Percentiles rank a stretch among this genome's conserved stretches.
These are phyloP conservation scores for Leptinotarsa haldemani DNA, from an alignment of 2,888 invertebrate species.

Conservation along the genomic window DNA sequence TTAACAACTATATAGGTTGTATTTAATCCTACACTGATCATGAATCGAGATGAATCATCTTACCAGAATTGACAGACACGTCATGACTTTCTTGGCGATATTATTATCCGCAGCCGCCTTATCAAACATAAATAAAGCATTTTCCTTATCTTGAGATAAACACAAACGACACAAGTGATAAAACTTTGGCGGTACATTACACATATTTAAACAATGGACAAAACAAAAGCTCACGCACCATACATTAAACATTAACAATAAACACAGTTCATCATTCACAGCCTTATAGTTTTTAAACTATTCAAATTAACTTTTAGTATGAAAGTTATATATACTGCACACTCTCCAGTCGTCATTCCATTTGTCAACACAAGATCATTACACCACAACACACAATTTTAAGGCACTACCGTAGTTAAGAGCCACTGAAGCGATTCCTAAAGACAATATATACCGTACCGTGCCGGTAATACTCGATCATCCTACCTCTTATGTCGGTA, in stretches of 20 bases:
- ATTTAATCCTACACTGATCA: conserved; percentile 9
- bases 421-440: not conserved
- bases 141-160: conserved; percentile 77
- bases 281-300: conserved; percentile 56
- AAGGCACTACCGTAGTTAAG: conserved; percentile 66
- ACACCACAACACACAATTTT: conserved; percentile 47
- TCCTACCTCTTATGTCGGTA: not conserved
- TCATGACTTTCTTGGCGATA: conserved; percentile 75
- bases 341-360: conserved; percentile 58
- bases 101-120: conserved; percentile 76
- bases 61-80: conserved; percentile 85
- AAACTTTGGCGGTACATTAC: conserved; percentile 89
- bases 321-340: conserved; percentile 54
- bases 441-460: not conserved
- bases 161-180: conserved; percentile 94
- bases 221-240: conserved; percentile 62
- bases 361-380: conserved; percentile 51
- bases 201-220: conserved; percentile 76
- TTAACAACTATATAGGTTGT: conserved; percentile 40
- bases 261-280: conserved; percentile 61
- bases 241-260: conserved; percentile 58
- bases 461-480: not conserved
- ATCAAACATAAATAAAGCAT: conserved; percentile 80
- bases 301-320: conserved; percentile 57
- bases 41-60: conserved; percentile 64